Percentiles rank a stretch among this genome's conserved stretches.
Evolutionary conservation across 2,797 vertebrate genomes (phyloP).

Genomic region (Myotis pilosus): DNA sequence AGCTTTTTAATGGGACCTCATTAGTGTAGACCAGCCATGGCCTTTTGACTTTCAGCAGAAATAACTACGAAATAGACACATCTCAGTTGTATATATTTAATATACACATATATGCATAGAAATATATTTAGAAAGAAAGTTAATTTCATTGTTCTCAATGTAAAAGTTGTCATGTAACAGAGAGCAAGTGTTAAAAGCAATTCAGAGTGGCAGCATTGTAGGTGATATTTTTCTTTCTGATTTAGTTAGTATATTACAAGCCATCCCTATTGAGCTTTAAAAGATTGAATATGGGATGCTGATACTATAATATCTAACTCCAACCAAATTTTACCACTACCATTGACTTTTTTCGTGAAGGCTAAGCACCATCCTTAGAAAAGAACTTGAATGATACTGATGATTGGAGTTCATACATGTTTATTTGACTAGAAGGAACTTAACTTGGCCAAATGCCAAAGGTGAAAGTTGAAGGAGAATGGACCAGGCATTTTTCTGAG

Average conservation of each 20-base stretch:
- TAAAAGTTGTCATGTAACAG: not conserved
- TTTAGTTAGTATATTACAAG: not conserved
- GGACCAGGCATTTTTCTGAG: not conserved
- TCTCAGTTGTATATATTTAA: not conserved
- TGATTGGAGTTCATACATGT: not conserved
- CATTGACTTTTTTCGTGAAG: not conserved
- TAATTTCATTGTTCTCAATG: constrained; percentile 15
- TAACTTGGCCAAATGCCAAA: not conserved
- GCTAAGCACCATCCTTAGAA: constrained; percentile 21
- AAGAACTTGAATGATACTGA: not conserved
- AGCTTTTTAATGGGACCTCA: constrained; percentile 31
- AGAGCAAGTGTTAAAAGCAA: not conserved
- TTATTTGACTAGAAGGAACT: not conserved
- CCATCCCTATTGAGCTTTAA: not conserved
- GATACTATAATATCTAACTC: not conserved
- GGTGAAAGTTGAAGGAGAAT: not conserved
- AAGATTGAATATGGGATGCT: not conserved
- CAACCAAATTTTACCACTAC: not conserved
- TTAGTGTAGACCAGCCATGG: not conserved
- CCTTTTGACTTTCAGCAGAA: constrained; percentile 9
- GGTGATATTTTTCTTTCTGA: not conserved
- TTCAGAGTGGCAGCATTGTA: not conserved
- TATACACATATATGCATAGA: not conserved
- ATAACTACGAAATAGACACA: not conserved
- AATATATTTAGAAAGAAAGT: not conserved